Evolutionary conservation across 1,140 invertebrate genomes (phyloP).

Genomic region (Anadara kagoshimensis): DNA sequence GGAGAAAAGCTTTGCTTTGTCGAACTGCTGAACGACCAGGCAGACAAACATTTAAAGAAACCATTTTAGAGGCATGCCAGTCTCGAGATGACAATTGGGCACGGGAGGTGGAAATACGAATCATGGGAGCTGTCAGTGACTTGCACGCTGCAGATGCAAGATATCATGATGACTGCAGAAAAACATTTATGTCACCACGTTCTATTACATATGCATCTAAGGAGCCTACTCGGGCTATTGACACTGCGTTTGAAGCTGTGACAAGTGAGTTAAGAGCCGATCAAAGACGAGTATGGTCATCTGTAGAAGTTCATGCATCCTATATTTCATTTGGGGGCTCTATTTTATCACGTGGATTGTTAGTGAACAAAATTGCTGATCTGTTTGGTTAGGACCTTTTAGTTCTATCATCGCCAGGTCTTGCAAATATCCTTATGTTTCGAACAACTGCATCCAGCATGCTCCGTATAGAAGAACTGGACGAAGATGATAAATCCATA

Average conservation of each 20-base stretch:
- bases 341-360: neutral
- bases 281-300: slow-evolving; percentile 16
- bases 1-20: slow-evolving; percentile 8
- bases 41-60: slow-evolving; percentile 14
- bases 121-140: slow-evolving; percentile 24
- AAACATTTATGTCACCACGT: slow-evolving; percentile 1
- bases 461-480: slow-evolving; percentile 2
- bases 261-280: neutral
- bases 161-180: slow-evolving; percentile 30
- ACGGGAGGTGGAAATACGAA: neutral
- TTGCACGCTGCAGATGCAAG: slow-evolving; percentile 32
- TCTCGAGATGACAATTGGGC: neutral
- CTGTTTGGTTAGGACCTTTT: slow-evolving; percentile 25
- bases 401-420: slow-evolving; percentile 18
- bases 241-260: neutral
- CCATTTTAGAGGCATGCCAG: slow-evolving; percentile 8
- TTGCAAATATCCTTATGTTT: slow-evolving; percentile 36
- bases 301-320: slow-evolving; percentile 16
- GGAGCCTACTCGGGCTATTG: too few species aligned
- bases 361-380: slow-evolving; percentile 6
- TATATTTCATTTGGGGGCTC: slow-evolving; percentile 18
- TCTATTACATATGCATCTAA: neutral
- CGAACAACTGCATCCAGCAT: slow-evolving; percentile 16
- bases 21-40: neutral
- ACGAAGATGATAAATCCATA: slow-evolving; percentile 18